Evolutionary conservation across 2,888 invertebrate genomes (phyloP).

Genomic region (Zaprionus bogoriensis): DNA sequence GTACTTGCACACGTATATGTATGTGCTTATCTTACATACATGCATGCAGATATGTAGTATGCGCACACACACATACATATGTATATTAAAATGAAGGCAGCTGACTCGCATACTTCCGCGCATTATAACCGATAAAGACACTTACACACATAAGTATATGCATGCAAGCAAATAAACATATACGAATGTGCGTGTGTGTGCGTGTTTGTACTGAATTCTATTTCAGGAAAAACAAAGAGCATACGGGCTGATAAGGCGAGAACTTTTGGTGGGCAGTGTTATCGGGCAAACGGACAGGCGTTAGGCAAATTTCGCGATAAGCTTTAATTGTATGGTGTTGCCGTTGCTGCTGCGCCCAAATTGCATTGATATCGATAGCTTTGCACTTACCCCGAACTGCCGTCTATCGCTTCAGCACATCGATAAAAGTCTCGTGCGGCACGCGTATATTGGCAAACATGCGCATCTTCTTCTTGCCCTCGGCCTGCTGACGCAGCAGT

Average conservation of each 20-base stretch:
- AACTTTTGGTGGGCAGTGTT: slow-evolving; percentile 21
- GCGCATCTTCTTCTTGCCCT: slow-evolving; percentile 97
- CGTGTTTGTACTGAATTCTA: slow-evolving; percentile 22
- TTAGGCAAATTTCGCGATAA: slow-evolving; percentile 31
- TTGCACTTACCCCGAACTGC: not conserved
- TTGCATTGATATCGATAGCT: slow-evolving; percentile 29
- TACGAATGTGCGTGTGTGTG: not conserved
- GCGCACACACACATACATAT: not conserved
- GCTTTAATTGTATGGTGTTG: slow-evolving; percentile 10
- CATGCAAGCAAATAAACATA: slow-evolving; percentile 7
- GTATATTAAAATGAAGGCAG: slow-evolving; percentile 12
- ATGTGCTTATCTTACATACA: not conserved
- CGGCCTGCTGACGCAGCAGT: slow-evolving; percentile 93
- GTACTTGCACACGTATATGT: not conserved
- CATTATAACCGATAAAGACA: slow-evolving; percentile 23
- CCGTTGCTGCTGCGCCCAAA: not conserved
- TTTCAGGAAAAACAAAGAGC: slow-evolving; percentile 39
- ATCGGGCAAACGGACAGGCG: slow-evolving; percentile 12
- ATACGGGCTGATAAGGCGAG: slow-evolving; percentile 34
- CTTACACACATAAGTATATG: not conserved
- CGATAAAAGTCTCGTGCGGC: slow-evolving; percentile 96
- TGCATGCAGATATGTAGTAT: not conserved
- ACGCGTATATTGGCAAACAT: slow-evolving; percentile 95
- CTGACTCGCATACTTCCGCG: slow-evolving; percentile 28
- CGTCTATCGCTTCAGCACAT: slow-evolving; percentile 89